These are phyloP conservation scores for Astur gentilis DNA, from an alignment of 2,113 vertebrate genomes.

Conservation along the genomic window DNA sequence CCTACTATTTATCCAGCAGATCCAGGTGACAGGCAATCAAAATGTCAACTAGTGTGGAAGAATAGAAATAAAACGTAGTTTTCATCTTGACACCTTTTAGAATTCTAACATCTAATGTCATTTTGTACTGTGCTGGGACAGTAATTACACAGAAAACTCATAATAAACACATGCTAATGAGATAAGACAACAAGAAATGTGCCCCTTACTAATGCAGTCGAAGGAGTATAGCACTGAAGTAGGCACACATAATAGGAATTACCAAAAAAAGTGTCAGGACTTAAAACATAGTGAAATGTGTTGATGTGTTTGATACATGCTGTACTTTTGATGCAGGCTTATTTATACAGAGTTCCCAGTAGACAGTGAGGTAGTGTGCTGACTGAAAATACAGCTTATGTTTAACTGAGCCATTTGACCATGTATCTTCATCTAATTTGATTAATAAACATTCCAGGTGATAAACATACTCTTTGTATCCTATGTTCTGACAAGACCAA, in stretches of 20 bases:
- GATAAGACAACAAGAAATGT: slow-evolving; percentile 41
- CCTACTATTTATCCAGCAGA: slow-evolving; percentile 33
- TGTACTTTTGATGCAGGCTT: neutral
- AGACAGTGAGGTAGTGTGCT: neutral
- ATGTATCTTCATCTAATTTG: neutral
- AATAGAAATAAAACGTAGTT: neutral
- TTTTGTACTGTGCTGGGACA: slow-evolving; percentile 30
- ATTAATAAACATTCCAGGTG: neutral
- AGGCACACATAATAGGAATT: neutral
- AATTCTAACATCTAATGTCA: slow-evolving; percentile 29
- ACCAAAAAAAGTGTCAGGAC: slow-evolving; percentile 5
- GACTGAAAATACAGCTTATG: neutral
- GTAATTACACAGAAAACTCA: slow-evolving; percentile 62
- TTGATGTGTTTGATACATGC: slow-evolving; percentile 20
- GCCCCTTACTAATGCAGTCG: neutral
- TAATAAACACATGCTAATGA: slow-evolving; percentile 62
- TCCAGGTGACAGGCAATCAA: slow-evolving; percentile 30
- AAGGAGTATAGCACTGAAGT: slow-evolving; percentile 2
- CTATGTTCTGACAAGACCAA: neutral
- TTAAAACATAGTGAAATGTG: slow-evolving; percentile 29
- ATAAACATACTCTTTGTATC: neutral
- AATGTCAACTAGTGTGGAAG: neutral
- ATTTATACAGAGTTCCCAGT: neutral
- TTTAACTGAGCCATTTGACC: neutral
- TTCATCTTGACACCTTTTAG: slow-evolving; percentile 45